Evolutionary conservation across 2,888 invertebrate genomes (phyloP).

Genomic region (Nephrotoma guestfalica): DNA sequence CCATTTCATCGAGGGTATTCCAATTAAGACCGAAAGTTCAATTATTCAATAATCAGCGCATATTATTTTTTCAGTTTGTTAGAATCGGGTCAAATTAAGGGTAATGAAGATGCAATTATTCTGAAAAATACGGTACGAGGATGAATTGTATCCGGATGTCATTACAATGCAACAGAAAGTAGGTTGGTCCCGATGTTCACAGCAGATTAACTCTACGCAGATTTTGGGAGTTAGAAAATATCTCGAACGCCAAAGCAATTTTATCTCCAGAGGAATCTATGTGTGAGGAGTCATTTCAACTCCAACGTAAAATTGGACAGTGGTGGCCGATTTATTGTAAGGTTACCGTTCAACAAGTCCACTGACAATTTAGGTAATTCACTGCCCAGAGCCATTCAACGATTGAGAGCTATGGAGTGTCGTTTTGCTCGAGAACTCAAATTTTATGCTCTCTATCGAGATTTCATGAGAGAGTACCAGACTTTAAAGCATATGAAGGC

Average conservation of each 20-base stretch:
- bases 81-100: background rate
- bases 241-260: background rate
- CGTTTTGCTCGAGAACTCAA: background rate
- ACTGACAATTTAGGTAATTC: background rate
- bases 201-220: background rate
- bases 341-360: background rate
- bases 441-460: background rate
- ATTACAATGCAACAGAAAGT: background rate
- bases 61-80: background rate
- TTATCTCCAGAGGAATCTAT: background rate
- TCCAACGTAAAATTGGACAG: too few relatives aligned
- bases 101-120: background rate
- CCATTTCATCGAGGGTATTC: background rate
- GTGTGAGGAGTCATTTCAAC: background rate
- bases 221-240: background rate
- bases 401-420: background rate
- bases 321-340: background rate
- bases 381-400: background rate
- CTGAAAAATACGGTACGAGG: background rate
- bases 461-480: background rate
- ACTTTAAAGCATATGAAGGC: background rate
- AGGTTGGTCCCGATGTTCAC: background rate
- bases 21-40: background rate
- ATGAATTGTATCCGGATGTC: background rate
- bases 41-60: background rate